Percentiles rank a stretch among this genome's conserved stretches.
These are phyloP conservation scores for Drosophila seclusa DNA, from an alignment of 2,888 invertebrate genomes.

Conservation along the genomic window DNA sequence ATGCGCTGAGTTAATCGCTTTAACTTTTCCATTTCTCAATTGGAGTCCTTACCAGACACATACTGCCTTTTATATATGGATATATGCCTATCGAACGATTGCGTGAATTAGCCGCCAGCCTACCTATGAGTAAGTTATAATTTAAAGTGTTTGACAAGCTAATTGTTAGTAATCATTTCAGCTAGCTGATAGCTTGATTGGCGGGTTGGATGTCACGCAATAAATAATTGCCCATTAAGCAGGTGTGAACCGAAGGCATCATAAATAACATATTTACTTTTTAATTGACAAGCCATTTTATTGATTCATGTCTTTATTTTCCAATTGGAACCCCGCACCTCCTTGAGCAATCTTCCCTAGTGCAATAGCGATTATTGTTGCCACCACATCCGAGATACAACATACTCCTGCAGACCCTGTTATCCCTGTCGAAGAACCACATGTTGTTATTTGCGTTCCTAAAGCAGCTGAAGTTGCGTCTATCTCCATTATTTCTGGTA, in stretches of 20 bases:
- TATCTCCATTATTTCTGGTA: not conserved
- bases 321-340: not conserved
- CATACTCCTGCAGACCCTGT: not conserved
- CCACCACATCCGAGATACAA: not conserved
- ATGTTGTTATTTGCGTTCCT: constrained; percentile 3
- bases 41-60: not conserved
- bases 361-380: not conserved
- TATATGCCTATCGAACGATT: constrained; percentile 10
- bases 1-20: constrained; percentile 28
- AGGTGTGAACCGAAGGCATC: not conserved
- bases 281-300: not conserved
- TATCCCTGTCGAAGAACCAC: constrained; percentile 5
- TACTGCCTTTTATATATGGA: constrained; percentile 36
- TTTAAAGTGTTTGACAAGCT: constrained; percentile 13
- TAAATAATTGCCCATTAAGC: not conserved
- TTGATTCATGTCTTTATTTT: not conserved
- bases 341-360: not conserved
- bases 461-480: not conserved
- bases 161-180: constrained; percentile 22
- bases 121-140: constrained; percentile 31
- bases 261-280: not conserved
- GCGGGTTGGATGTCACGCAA: not conserved
- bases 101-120: constrained; percentile 32
- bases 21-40: constrained; percentile 44
- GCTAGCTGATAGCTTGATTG: constrained; percentile 8